Evolutionary conservation across 1,140 invertebrate genomes (phyloP).

Genomic region (Onthophagus taurus): DNA sequence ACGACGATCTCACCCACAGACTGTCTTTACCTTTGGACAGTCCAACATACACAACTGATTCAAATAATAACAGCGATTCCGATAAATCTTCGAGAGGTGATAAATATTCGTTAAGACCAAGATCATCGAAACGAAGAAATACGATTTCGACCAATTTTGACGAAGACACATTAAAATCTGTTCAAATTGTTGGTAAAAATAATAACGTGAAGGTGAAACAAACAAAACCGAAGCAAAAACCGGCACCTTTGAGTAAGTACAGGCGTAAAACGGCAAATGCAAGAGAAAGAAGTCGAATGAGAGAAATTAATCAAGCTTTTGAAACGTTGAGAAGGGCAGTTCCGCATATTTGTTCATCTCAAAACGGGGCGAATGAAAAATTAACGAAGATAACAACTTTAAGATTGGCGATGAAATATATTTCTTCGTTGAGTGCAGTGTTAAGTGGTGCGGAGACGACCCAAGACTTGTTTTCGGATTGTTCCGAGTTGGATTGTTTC

Average conservation of each 20-base stretch:
- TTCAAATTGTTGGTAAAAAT: slow-evolving; percentile 1
- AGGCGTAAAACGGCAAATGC: slow-evolving; percentile 82
- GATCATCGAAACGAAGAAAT: slow-evolving; percentile 24
- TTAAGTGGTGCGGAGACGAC: slow-evolving; percentile 25
- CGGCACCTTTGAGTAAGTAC: slow-evolving; percentile 82
- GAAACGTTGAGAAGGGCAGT: slow-evolving; percentile 67
- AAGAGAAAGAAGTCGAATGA: slow-evolving; percentile 73
- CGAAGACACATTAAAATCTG: slow-evolving; percentile 14
- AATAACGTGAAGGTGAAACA: background rate
- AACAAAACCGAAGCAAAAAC: slow-evolving; percentile 52
- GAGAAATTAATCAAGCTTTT: slow-evolving; percentile 82
- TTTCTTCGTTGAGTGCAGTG: slow-evolving; percentile 50
- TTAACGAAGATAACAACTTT: slow-evolving; percentile 83
- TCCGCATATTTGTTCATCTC: slow-evolving; percentile 46
- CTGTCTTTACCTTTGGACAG: slow-evolving; percentile 24
- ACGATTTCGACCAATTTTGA: slow-evolving; percentile 17
- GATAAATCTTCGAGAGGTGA: slow-evolving; percentile 25
- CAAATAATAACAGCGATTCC: slow-evolving; percentile 26
- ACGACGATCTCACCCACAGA: slow-evolving; percentile 30
- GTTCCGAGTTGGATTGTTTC: slow-evolving; percentile 33
- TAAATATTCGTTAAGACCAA: slow-evolving; percentile 33
- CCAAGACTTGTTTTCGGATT: slow-evolving; percentile 27
- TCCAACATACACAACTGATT: slow-evolving; percentile 22
- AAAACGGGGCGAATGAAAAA: slow-evolving; percentile 53
- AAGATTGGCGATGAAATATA: slow-evolving; percentile 81